Conservation (phyloP, 1,140 invertebrate genomes). For the Cydia strobilella region DNA sequence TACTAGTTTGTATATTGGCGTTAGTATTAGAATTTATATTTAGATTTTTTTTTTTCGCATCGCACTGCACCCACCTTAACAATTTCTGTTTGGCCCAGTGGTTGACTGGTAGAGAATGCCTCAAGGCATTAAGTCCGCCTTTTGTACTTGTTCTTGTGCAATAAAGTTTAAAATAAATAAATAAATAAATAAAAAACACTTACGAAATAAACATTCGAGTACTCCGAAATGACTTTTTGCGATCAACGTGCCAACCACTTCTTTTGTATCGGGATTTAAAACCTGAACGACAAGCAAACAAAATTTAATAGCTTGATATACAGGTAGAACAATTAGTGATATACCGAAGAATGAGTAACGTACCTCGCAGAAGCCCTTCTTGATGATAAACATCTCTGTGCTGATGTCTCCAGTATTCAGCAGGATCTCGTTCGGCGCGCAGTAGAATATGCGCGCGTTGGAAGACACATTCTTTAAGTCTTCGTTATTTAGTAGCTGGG, state of each 20-base stretch:
- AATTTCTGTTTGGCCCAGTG: too few relatives aligned
- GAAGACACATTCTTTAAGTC: slow-evolving; percentile 62
- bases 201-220: slow-evolving; percentile 66
- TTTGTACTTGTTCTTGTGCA: too few relatives aligned
- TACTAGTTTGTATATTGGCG: too few relatives aligned
- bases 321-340: neutral
- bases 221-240: slow-evolving; percentile 61
- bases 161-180: too few relatives aligned
- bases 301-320: neutral
- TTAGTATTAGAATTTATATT: too few relatives aligned
- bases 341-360: neutral
- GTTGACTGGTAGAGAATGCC: too few relatives aligned
- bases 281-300: slow-evolving; percentile 48
- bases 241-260: slow-evolving; percentile 53
- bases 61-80: too few relatives aligned
- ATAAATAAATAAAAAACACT: too few relatives aligned
- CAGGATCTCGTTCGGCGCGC: slow-evolving; percentile 71
- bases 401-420: slow-evolving; percentile 70
- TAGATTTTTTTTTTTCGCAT: too few relatives aligned
- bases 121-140: too few relatives aligned
- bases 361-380: slow-evolving; percentile 72
- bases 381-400: slow-evolving; percentile 75
- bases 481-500: slow-evolving; percentile 56
- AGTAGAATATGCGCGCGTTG: slow-evolving; percentile 57
- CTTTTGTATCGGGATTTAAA: slow-evolving; percentile 56